Conservation (phyloP, 2,113 vertebrate genomes). For the Lepisosteus osseus region DNA sequence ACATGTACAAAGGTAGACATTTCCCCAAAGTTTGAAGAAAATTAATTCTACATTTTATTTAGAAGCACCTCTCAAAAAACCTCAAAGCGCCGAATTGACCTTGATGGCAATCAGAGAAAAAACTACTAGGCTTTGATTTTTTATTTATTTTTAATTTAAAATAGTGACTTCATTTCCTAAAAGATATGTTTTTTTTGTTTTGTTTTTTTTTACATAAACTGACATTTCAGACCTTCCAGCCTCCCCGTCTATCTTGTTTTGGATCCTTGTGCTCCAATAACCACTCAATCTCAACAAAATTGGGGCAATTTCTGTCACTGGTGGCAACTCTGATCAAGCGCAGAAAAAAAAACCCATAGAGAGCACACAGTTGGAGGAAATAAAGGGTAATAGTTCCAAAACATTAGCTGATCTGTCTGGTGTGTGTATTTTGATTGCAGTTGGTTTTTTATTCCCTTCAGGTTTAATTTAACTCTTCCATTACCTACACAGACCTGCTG, state of each 20-base stretch:
- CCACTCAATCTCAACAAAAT: conserved; percentile 6
- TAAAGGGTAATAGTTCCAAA: conserved; percentile 10
- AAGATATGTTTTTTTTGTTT: no score
- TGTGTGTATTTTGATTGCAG: conserved; percentile 21
- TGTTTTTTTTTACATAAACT: not conserved
- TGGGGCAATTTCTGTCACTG: conserved; percentile 14
- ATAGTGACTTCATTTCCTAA: not conserved
- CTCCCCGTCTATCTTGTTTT: not conserved
- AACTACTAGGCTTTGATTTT: not conserved
- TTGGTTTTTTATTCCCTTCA: conserved; percentile 14
- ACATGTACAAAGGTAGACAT: no score
- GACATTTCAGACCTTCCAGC: not conserved
- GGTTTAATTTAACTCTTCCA: conserved; percentile 9
- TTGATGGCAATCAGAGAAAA: conserved; percentile 16
- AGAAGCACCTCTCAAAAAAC: conserved; percentile 2
- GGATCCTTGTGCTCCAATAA: not conserved
- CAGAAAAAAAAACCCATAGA: not conserved
- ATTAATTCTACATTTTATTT: not conserved
- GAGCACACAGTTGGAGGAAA: conserved; percentile 12
- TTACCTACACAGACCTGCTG: not conserved
- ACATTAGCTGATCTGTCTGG: conserved; percentile 8
- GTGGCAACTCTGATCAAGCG: conserved; percentile 13
- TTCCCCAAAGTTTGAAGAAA: no score
- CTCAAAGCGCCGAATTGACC: not conserved
- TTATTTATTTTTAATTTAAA: not conserved